phyloP scores from a whole-genome alignment of 2,797 vertebrate genomes.

The Eurystomus glaucurus region DNA sequence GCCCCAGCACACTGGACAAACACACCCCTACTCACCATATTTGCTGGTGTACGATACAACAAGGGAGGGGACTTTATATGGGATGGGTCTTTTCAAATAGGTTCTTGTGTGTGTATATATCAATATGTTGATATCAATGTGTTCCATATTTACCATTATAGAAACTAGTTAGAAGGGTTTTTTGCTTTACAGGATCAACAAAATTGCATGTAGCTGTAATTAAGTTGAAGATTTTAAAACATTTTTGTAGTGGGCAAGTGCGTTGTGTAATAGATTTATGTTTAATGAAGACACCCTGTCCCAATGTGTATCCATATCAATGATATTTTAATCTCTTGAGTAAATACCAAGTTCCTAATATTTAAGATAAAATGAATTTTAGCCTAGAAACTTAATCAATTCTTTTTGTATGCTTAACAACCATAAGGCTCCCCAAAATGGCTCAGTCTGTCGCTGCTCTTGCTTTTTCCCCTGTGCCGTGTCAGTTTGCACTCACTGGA shows the following conservation, averaged over 20 bases:
- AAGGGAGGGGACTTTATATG: not conserved
- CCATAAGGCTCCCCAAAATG: not conserved
- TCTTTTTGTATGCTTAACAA: not conserved
- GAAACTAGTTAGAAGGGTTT: not conserved
- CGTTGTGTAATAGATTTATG: fast-evolving
- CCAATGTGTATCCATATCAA: fast-evolving
- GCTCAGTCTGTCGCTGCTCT: not conserved
- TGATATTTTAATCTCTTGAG: not conserved
- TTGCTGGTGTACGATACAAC: fast-evolving
- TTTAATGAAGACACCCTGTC: not conserved
- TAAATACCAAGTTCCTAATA: not conserved
- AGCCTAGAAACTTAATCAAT: not conserved
- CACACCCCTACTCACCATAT: fast-evolving
- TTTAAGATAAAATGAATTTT: not conserved
- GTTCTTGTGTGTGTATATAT: not conserved
- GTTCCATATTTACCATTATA: not conserved
- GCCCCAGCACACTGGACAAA: not conserved
- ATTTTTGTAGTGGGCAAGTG: fast-evolving
- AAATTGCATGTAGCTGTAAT: not conserved
- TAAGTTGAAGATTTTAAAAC: not conserved
- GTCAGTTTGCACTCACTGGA: not conserved
- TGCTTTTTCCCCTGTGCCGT: not conserved
- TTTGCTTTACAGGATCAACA: not conserved
- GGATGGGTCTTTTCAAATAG: not conserved
- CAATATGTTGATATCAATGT: not conserved